Percentiles rank a stretch among this genome's conserved stretches.
phyloP scores from a whole-genome alignment of 2,888 invertebrate genomes.

The Nipponacmea schrenckii region DNA sequence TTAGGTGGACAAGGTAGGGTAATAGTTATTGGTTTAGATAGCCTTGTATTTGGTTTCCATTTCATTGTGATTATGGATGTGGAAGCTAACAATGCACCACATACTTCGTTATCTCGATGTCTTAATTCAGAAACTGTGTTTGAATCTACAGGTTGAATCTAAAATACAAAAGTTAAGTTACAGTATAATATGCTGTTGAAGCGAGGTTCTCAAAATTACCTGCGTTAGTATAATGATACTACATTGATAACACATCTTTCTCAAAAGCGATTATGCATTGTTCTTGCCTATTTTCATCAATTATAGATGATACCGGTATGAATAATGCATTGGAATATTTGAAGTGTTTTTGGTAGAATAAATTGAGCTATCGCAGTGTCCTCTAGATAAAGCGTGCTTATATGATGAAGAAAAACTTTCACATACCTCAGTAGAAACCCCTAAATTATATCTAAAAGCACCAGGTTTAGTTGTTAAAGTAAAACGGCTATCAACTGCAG shows the following conservation, averaged over 20 bases:
- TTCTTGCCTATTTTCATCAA: too few relatives aligned
- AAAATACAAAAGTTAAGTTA: neutral
- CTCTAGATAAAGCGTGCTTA: too few relatives aligned
- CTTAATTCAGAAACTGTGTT: slow-evolving; percentile 50
- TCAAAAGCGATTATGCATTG: too few relatives aligned
- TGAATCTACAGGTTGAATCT: slow-evolving; percentile 59
- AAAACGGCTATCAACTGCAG: slow-evolving; percentile 55
- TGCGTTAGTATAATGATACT: too few relatives aligned
- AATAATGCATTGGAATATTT: too few relatives aligned
- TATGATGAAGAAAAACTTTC: too few relatives aligned
- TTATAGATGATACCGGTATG: too few relatives aligned
- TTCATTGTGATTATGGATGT: slow-evolving; percentile 51
- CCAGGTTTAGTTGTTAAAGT: slow-evolving; percentile 46
- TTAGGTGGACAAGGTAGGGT: slow-evolving; percentile 55
- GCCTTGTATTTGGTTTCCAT: slow-evolving; percentile 21
- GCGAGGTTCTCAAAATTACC: too few relatives aligned
- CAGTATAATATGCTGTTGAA: too few relatives aligned
- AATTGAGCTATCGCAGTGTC: too few relatives aligned
- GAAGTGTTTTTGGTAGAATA: too few relatives aligned
- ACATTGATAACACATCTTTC: too few relatives aligned
- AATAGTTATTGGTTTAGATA: slow-evolving; percentile 43
- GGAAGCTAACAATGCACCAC: slow-evolving; percentile 43
- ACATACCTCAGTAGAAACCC: slow-evolving; percentile 50
- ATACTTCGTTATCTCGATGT: slow-evolving; percentile 35
- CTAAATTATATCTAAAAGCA: slow-evolving; percentile 43